Evolutionary conservation across 2,797 vertebrate genomes (phyloP).

Genomic region (Sebastes taczanowskii): DNA sequence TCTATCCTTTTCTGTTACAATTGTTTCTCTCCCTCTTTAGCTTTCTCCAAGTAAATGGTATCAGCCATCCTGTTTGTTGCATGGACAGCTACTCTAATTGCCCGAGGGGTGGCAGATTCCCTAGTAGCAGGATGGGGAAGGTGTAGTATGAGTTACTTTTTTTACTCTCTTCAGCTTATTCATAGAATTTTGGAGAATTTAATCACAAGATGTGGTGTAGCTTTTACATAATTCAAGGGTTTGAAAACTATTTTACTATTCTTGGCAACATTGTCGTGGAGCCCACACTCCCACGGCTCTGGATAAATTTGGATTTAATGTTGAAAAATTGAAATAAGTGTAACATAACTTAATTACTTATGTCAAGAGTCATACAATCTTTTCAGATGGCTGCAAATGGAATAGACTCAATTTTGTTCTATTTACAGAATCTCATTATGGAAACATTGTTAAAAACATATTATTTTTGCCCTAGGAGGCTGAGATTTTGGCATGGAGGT

Average conservation of each 20-base stretch:
- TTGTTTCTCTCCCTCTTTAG: slow-evolving; percentile 9
- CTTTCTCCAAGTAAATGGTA: slow-evolving; percentile 43
- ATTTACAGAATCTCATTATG: slow-evolving; percentile 15
- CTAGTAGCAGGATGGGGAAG: slow-evolving; percentile 19
- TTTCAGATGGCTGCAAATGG: slow-evolving; percentile 25
- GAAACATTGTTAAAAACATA: not conserved
- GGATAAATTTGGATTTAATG: not conserved
- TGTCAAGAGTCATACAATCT: slow-evolving; percentile 33
- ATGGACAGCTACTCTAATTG: slow-evolving; percentile 66
- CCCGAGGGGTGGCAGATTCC: slow-evolving; percentile 53
- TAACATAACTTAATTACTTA: slow-evolving; percentile 23
- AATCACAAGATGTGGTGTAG: not conserved
- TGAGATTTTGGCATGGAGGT: no score
- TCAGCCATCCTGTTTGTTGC: slow-evolving; percentile 55
- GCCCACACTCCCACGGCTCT: not conserved
- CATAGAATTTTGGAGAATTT: not conserved
- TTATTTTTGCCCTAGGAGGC: not conserved
- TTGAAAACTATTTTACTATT: not conserved
- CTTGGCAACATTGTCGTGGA: not conserved
- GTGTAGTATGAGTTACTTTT: not conserved
- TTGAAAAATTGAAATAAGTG: slow-evolving; percentile 9
- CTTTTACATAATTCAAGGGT: slow-evolving; percentile 13
- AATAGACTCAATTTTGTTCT: slow-evolving; percentile 16
- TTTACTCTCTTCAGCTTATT: not conserved
- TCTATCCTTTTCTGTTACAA: not conserved